Evolutionary conservation across 1,140 invertebrate genomes (phyloP).

Genomic region (Drosophila orena): DNA sequence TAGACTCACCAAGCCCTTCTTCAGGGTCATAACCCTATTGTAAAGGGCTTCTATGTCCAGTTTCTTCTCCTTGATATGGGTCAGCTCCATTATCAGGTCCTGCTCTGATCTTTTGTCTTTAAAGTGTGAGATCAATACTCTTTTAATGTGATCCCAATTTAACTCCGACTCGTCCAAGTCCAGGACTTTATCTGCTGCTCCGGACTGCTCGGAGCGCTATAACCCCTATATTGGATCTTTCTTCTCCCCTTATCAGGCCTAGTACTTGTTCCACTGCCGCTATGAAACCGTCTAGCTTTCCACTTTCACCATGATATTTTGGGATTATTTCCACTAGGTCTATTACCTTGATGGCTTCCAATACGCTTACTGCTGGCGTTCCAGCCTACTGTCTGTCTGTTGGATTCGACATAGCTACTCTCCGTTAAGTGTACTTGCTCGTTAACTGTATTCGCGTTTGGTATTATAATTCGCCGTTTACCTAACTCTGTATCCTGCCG

Average conservation of each 20-base stretch:
- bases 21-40: neutral
- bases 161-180: neutral
- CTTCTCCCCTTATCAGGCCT: too few relatives aligned
- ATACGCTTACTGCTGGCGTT: neutral
- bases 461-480: too few relatives aligned
- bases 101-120: too few relatives aligned
- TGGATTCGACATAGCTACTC: too few relatives aligned
- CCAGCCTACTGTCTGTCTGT: too few relatives aligned
- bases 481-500: too few relatives aligned
- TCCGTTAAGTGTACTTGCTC: too few relatives aligned
- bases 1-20: conserved; percentile 1
- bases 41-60: neutral
- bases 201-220: neutral
- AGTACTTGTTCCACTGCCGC: too few relatives aligned
- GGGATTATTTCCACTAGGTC: neutral
- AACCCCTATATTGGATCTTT: too few relatives aligned
- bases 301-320: neutral
- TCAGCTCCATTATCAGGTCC: conserved; percentile 2
- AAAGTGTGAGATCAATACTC: too few relatives aligned
- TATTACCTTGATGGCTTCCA: neutral
- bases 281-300: neutral
- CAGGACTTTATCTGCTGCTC: neutral
- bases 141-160: too few relatives aligned
- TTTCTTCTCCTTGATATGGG: neutral
- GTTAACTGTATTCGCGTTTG: too few relatives aligned